Evolutionary conservation across 2,113 vertebrate species (phyloP).

Genomic region (Syngnathus typhle): DNA sequence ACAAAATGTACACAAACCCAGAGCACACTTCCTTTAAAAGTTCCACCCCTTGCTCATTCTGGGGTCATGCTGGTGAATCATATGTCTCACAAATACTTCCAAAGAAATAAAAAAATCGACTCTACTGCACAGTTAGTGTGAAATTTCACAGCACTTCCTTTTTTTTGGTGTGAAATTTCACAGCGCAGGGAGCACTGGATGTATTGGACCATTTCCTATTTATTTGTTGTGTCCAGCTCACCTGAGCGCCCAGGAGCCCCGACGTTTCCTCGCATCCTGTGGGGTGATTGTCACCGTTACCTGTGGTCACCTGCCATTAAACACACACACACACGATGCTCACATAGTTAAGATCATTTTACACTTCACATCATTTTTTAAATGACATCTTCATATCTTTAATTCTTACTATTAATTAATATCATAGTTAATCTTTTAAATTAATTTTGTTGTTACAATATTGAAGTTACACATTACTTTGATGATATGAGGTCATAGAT

Average conservation of each 20-base stretch:
- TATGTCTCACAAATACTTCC: not conserved
- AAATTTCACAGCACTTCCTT: not conserved
- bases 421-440: no score
- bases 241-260: not conserved
- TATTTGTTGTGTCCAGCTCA: slow-evolving; percentile 8
- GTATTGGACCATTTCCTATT: not conserved
- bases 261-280: fast-evolving
- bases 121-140: not conserved
- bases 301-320: slow-evolving; percentile 14
- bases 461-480: no score
- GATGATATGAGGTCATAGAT: no score
- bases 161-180: not conserved
- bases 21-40: not conserved
- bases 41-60: not conserved
- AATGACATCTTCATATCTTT: no score
- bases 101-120: not conserved
- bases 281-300: slow-evolving; percentile 11
- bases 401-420: no score
- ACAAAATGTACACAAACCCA: not conserved
- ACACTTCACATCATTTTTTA: no score
- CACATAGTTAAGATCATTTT: no score
- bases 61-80: no score
- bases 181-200: not conserved
- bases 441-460: no score
- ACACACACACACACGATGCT: not conserved